These are phyloP conservation scores for Suncus etruscus DNA, from an alignment of 2,113 vertebrate genomes.

Conservation along the genomic window DNA sequence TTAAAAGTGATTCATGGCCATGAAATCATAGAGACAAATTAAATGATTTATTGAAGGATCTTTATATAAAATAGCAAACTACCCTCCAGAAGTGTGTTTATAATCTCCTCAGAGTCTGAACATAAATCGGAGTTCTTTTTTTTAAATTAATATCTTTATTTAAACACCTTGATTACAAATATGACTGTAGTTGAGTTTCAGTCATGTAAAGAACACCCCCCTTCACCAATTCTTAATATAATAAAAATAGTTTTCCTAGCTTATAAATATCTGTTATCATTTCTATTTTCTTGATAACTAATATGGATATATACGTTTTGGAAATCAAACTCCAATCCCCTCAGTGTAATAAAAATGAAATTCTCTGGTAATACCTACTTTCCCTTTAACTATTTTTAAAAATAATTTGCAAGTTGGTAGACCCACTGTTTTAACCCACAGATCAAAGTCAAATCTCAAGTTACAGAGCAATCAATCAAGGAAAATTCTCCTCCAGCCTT, in stretches of 20 bases:
- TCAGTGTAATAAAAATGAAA: background rate
- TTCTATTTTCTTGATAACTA: conserved; percentile 51
- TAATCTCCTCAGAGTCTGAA: background rate
- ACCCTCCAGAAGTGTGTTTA: background rate
- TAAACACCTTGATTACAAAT: too few relatives aligned
- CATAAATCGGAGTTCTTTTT: background rate
- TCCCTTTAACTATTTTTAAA: conserved; percentile 57
- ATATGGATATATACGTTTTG: background rate
- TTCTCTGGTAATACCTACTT: conserved; percentile 29
- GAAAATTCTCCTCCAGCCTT: background rate
- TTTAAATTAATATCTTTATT: too few relatives aligned
- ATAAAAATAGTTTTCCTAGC: background rate
- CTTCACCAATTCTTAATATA: conserved; percentile 3
- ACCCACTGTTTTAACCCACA: conserved; percentile 44
- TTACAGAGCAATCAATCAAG: conserved; percentile 80
- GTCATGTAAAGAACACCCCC: too few relatives aligned
- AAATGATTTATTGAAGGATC: conserved; percentile 25
- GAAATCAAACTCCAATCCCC: background rate
- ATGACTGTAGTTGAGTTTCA: too few relatives aligned
- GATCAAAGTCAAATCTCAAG: conserved; percentile 73
- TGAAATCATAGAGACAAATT: conserved; percentile 10
- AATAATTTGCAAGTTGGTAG: conserved; percentile 74
- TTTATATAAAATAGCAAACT: conserved; percentile 12
- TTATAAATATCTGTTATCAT: conserved; percentile 34
- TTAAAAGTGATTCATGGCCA: background rate